Conservation (phyloP, 1,140 invertebrate species). For the Matsumurasca onukii region DNA sequence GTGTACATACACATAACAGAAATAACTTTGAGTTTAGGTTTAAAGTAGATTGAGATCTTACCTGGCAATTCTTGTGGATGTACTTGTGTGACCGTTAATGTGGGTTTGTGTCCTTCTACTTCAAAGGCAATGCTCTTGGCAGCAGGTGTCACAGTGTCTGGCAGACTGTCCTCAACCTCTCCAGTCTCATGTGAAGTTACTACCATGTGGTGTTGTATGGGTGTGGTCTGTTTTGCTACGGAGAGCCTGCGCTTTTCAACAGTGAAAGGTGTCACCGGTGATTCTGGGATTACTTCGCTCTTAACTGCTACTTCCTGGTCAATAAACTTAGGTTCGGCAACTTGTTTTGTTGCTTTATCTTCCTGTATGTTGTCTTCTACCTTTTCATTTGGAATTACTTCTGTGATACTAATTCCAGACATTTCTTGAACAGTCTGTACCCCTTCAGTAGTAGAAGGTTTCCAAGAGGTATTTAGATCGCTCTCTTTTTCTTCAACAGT, state of each 20-base stretch:
- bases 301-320: slow-evolving; percentile 48
- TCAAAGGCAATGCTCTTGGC: slow-evolving; percentile 39
- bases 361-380: slow-evolving; percentile 45
- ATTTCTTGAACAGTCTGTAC: slow-evolving; percentile 49
- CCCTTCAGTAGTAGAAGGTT: slow-evolving; percentile 45
- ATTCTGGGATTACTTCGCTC: slow-evolving; percentile 49
- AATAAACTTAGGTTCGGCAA: slow-evolving; percentile 45
- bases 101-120: slow-evolving; percentile 41
- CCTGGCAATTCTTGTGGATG: slow-evolving; percentile 52
- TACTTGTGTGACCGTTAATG: slow-evolving; percentile 49
- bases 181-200: slow-evolving; percentile 53
- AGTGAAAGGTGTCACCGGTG: slow-evolving; percentile 45
- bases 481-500: slow-evolving; percentile 47
- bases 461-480: slow-evolving; percentile 44
- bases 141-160: slow-evolving; percentile 46
- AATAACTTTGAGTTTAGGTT: too few relatives aligned
- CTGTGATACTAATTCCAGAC: slow-evolving; percentile 52
- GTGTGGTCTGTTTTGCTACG: slow-evolving; percentile 46
- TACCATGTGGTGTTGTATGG: slow-evolving; percentile 52
- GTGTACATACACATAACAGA: too few relatives aligned
- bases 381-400: slow-evolving; percentile 51
- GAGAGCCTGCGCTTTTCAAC: slow-evolving; percentile 43
- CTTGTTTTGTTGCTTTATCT: slow-evolving; percentile 46
- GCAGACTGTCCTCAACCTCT: slow-evolving; percentile 52
- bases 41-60: too few relatives aligned